Evolutionary conservation across 2,888 invertebrate species (phyloP).

Genomic region (Temnothorax ravouxi): DNA sequence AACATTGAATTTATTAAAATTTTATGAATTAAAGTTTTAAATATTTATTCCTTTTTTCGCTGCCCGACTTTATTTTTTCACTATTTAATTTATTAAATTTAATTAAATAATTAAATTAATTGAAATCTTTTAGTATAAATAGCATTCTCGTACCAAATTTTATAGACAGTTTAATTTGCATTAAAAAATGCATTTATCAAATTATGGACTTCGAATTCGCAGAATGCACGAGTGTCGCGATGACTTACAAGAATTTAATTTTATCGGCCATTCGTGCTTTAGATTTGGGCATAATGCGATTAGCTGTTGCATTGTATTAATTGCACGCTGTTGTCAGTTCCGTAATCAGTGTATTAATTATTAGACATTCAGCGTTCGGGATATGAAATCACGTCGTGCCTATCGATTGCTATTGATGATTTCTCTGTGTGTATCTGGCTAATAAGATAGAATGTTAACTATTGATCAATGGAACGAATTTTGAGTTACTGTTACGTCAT

Average conservation of each 20-base stretch:
- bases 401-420: slow-evolving; percentile 59
- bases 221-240: not conserved
- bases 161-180: slow-evolving; percentile 22
- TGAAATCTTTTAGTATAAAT: not conserved
- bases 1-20: not conserved
- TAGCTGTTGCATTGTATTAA: slow-evolving; percentile 30
- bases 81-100: not conserved
- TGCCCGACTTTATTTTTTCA: not conserved
- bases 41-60: not conserved
- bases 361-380: slow-evolving; percentile 58
- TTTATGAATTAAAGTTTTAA: not conserved
- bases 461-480: slow-evolving; percentile 11
- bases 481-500: not conserved
- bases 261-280: not conserved
- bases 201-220: not conserved
- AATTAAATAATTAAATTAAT: not conserved
- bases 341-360: slow-evolving; percentile 51
- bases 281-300: slow-evolving; percentile 33
- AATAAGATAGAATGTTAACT: slow-evolving; percentile 54
- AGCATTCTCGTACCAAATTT: not conserved
- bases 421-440: slow-evolving; percentile 31
- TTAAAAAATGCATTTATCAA: not conserved
- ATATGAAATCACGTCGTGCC: slow-evolving; percentile 51
- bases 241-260: slow-evolving; percentile 39
- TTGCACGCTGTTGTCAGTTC: slow-evolving; percentile 29